phyloP scores from a whole-genome alignment of 2,888 invertebrate genomes.

The Argynnis bischoffii region DNA sequence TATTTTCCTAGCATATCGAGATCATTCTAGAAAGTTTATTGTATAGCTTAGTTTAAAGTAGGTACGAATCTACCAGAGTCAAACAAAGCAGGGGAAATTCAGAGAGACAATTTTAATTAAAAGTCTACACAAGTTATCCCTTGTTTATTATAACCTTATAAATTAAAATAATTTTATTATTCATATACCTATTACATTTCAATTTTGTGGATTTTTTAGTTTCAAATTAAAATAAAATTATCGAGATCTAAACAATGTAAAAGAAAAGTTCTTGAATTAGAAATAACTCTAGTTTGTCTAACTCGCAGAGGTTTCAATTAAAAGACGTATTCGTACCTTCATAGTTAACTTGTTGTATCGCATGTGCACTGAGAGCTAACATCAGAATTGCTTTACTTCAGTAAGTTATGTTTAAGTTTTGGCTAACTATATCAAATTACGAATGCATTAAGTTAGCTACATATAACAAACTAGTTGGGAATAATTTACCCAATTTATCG shows the following conservation, averaged over 20 bases:
- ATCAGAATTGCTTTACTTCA: slow-evolving; percentile 47
- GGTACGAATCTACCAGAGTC: not conserved
- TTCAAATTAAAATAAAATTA: slow-evolving; percentile 31
- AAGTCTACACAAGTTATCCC: too few species aligned
- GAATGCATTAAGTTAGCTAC: slow-evolving; percentile 30
- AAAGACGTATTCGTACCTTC: slow-evolving; percentile 42
- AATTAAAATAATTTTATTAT: too few species aligned
- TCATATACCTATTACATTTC: too few species aligned
- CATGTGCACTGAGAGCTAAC: slow-evolving; percentile 44
- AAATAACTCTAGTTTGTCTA: slow-evolving; percentile 41
- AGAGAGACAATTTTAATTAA: not conserved
- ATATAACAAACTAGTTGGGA: slow-evolving; percentile 18
- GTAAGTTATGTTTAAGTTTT: slow-evolving; percentile 29
- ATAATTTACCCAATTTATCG: slow-evolving; percentile 27
- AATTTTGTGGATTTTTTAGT: not conserved
- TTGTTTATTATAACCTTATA: too few species aligned
- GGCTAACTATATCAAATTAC: slow-evolving; percentile 30
- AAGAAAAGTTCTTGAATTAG: slow-evolving; percentile 46
- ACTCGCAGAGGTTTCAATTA: slow-evolving; percentile 50
- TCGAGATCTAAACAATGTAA: slow-evolving; percentile 36
- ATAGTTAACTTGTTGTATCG: slow-evolving; percentile 43
- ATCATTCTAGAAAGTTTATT: not conserved
- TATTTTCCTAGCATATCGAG: slow-evolving; percentile 6
- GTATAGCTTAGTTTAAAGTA: too few species aligned
- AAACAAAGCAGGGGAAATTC: not conserved